A percentile compares a stretch with the other conserved stretches of the same genome.
Evolutionary conservation across 2,113 vertebrate species (phyloP).

Genomic region (Balaenoptera acutorostrata): DNA sequence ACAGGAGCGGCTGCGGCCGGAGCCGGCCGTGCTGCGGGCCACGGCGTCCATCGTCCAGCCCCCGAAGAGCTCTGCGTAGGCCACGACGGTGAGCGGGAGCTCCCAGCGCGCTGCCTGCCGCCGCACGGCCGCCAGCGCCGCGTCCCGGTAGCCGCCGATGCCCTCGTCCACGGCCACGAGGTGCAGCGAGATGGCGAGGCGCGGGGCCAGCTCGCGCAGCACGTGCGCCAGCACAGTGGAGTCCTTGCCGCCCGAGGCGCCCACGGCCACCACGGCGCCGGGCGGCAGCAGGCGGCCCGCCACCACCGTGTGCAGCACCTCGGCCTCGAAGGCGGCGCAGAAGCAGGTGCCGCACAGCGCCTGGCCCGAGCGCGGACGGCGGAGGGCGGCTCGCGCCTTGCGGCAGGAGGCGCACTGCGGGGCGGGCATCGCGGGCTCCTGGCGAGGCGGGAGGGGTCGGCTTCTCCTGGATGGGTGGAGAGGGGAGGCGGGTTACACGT

Average conservation of each 20-base stretch:
- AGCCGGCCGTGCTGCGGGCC: slow-evolving; percentile 75
- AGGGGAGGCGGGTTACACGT: neutral
- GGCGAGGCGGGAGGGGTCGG: neutral
- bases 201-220: slow-evolving; percentile 85
- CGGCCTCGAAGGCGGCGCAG: slow-evolving; percentile 89
- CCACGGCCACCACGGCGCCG: slow-evolving; percentile 86
- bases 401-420: slow-evolving; percentile 80
- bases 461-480: neutral
- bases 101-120: slow-evolving; percentile 87
- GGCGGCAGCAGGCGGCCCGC: slow-evolving; percentile 82
- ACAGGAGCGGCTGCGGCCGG: slow-evolving; percentile 87
- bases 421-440: slow-evolving; percentile 67
- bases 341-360: slow-evolving; percentile 89
- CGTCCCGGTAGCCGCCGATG: slow-evolving; percentile 86
- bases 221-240: slow-evolving; percentile 91
- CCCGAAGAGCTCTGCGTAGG: slow-evolving; percentile 88
- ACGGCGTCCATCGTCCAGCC: slow-evolving; percentile 93
- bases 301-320: slow-evolving; percentile 86
- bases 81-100: slow-evolving; percentile 88
- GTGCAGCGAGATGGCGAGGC: slow-evolving; percentile 83
- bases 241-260: slow-evolving; percentile 91
- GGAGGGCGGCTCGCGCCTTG: slow-evolving; percentile 50
- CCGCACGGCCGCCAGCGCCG: slow-evolving; percentile 88
- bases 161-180: slow-evolving; percentile 92
- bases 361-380: slow-evolving; percentile 83